Base-by-base conservation (phyloP, 2,888 invertebrate species). In the Polietes domitor region DNA sequence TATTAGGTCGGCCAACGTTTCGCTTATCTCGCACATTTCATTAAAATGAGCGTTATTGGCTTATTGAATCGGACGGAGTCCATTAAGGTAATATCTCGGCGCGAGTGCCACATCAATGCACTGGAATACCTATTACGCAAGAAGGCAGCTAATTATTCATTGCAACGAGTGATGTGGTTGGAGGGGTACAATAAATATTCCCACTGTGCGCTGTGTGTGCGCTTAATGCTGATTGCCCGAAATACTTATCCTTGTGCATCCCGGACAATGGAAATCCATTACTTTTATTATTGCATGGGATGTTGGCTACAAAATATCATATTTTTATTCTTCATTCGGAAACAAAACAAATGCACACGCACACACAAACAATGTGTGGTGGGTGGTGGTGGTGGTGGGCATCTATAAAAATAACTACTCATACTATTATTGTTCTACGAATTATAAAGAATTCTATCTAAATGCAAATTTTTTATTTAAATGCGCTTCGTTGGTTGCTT, bases 401-500 rank as follows among this genome's bases (percentile, higher is more conserved):
- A 32, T 61, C 61, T 43, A 68, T 68, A 65, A 47, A 50, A 50
- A 71, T 28, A 71, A 71, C 47, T 47, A 71, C 50, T 41, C 58
- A 15, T 26, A 37, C 17, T 41, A 12, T 37, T 50, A 71, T 53
- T 71, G 71, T 71, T 50, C 28, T 71, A n/a, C 15, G 24, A 24
- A 21, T 32, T 71, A 74, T 50, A 68, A 80, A 41, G 47, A 58
- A 77, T 63, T 71, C 76, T 43, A 83, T 83, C 72, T 83, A 83
- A 76, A 83, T 83, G 83, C 83, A 83, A 83, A 79, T 83, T 82
- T 76, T 72, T 70, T 71, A 47, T 77, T 71, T 50, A 71, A 71
- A 71, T 71, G 71, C 50, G 71, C n/a, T 61, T 41, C 28, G 58
- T 74, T 74, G 58, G 47, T 43, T 43, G 9, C 9, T 70, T 10